A percentile compares a stretch with the other conserved stretches of the same genome.
These are phyloP conservation scores for Chromoteleia sp. DNA, from an alignment of 2,888 invertebrate species.

Conservation along the genomic window DNA sequence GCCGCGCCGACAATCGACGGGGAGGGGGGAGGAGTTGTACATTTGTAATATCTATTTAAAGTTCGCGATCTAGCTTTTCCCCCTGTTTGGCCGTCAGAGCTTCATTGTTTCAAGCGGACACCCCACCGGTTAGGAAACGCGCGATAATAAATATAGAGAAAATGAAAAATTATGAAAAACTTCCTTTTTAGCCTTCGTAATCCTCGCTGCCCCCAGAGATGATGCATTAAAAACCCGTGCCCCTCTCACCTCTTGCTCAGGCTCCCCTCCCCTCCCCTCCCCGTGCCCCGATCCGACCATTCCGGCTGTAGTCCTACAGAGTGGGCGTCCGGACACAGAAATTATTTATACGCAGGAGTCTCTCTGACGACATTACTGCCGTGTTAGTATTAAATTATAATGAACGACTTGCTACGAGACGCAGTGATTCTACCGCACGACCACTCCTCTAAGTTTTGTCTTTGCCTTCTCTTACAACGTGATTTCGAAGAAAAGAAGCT, in stretches of 20 bases:
- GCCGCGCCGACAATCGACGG: constrained; percentile 70
- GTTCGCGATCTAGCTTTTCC: constrained; percentile 50
- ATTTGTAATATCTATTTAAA: constrained; percentile 72
- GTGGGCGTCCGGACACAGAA: constrained; percentile 84
- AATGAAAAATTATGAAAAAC: constrained; percentile 85
- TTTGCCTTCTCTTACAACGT: constrained; percentile 60
- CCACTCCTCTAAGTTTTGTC: constrained; percentile 73
- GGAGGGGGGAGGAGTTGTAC: too few relatives aligned
- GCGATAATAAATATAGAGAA: constrained; percentile 85
- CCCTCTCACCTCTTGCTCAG: constrained; percentile 70
- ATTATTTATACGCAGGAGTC: constrained; percentile 85
- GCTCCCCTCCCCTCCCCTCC: constrained; percentile 45
- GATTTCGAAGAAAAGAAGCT: constrained; percentile 60
- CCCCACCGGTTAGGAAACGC: constrained; percentile 83
- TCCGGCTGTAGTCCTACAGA: constrained; percentile 78
- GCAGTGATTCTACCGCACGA: constrained; percentile 80
- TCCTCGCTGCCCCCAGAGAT: constrained; percentile 84
- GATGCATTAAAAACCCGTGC: constrained; percentile 83
- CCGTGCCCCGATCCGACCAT: constrained; percentile 55
- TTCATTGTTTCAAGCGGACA: constrained; percentile 81
- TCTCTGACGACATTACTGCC: constrained; percentile 85
- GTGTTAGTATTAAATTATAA: constrained; percentile 85
- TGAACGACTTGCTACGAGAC: constrained; percentile 83
- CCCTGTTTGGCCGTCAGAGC: constrained; percentile 69
- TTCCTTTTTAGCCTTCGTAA: constrained; percentile 85